phyloP scores from a whole-genome alignment of 2,113 vertebrate genomes.

The Aleadryas rufinucha region DNA sequence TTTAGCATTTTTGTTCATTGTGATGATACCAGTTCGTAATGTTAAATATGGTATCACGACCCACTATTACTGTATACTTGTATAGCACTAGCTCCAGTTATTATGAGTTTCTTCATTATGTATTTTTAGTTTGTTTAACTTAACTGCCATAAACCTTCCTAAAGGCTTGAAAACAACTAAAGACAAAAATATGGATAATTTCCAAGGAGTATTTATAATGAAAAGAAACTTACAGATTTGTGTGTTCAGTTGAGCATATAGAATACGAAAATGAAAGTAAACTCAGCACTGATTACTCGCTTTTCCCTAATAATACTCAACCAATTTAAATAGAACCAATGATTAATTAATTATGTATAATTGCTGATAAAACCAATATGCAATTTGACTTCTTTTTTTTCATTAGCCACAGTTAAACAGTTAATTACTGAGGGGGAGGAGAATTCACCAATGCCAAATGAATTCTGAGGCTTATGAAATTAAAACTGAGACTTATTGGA shows the following conservation, averaged over 20 bases:
- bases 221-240: background rate
- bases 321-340: background rate
- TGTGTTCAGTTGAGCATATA: background rate
- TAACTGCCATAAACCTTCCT: background rate
- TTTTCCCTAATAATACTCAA: background rate
- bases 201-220: background rate
- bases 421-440: background rate
- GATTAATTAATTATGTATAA: slow-evolving; percentile 7
- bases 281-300: background rate
- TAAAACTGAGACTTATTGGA: background rate
- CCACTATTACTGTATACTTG: background rate
- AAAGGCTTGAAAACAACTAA: background rate
- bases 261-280: background rate
- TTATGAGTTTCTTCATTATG: background rate
- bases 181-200: background rate
- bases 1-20: background rate
- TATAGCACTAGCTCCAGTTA: background rate
- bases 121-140: background rate
- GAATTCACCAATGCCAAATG: background rate
- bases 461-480: slow-evolving; percentile 5
- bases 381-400: background rate
- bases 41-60: background rate
- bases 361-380: background rate
- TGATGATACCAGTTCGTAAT: background rate
- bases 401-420: slow-evolving; percentile 1